A percentile compares a stretch with the other conserved stretches of the same genome.
These are phyloP conservation scores for Trileptium ribeirensis DNA, from an alignment of 2,888 invertebrate genomes.

Conservation along the genomic window DNA sequence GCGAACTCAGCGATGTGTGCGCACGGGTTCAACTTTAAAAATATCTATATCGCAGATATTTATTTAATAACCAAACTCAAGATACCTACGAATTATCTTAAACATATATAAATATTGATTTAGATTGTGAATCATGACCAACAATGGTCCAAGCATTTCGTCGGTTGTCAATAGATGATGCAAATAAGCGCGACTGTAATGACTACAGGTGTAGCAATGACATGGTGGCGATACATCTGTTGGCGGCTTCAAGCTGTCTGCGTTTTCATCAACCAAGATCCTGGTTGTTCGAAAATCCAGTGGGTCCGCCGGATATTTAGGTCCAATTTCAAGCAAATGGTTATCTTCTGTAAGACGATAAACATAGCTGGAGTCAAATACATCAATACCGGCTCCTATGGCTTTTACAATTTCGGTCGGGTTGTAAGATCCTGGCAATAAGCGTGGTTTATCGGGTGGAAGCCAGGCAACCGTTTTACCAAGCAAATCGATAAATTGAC, in stretches of 20 bases:
- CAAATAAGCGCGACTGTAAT: neutral
- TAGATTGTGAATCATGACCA: neutral
- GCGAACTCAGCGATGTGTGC: too few relatives aligned
- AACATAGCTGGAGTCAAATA: neutral
- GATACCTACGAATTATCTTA: neutral
- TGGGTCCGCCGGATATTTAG: neutral
- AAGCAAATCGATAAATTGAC: neutral
- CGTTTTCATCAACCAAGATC: neutral
- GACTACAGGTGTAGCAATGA: neutral
- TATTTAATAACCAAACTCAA: too few relatives aligned
- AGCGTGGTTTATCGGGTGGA: neutral
- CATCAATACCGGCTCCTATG: neutral
- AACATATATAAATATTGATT: neutral
- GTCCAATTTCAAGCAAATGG: neutral
- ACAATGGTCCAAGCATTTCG: neutral
- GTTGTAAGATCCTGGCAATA: neutral
- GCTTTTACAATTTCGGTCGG: neutral
- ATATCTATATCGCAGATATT: too few relatives aligned
- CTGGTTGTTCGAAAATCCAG: neutral
- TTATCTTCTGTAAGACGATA: neutral
- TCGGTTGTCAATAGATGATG: neutral
- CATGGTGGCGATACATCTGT: neutral
- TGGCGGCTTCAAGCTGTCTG: neutral
- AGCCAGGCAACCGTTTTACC: neutral
- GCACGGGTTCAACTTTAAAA: too few relatives aligned